These are phyloP conservation scores for Ornithorhynchus anatinus DNA, from an alignment of 2,113 vertebrate genomes.

Conservation along the genomic window DNA sequence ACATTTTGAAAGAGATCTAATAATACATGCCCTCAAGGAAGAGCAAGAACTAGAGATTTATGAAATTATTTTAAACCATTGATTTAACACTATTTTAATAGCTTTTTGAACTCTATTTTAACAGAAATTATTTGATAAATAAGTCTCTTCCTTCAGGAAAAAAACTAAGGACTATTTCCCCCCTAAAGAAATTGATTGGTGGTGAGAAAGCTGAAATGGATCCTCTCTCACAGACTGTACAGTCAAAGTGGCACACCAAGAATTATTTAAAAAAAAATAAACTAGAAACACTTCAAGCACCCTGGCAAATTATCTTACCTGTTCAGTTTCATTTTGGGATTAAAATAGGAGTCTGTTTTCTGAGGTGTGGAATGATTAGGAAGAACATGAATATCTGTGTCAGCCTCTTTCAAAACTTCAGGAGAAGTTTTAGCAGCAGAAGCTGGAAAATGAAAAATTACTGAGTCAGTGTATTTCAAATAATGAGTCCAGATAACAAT, in stretches of 20 bases:
- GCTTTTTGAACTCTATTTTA: too few species aligned
- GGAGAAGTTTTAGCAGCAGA: slow-evolving; percentile 66
- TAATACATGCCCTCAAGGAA: neutral
- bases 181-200: neutral
- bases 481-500: neutral
- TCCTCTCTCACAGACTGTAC: neutral
- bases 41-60: neutral
- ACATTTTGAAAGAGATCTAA: neutral
- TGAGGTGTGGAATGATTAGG: slow-evolving; percentile 90
- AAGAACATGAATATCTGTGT: slow-evolving; percentile 92
- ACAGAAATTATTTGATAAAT: slow-evolving; percentile 9
- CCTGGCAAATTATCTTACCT: slow-evolving; percentile 81
- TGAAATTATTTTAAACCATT: slow-evolving; percentile 27
- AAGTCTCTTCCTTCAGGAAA: slow-evolving; percentile 1
- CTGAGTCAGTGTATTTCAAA: neutral
- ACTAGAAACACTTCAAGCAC: neutral
- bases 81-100: neutral
- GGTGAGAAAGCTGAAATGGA: too few species aligned
- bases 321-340: slow-evolving; percentile 98
- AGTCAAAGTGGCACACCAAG: neutral
- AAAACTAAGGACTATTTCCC: neutral
- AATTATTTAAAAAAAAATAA: neutral
- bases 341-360: slow-evolving; percentile 97
- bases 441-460: slow-evolving; percentile 52
- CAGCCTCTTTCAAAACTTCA: slow-evolving; percentile 89